Base-by-base conservation (phyloP, 1,140 invertebrate genomes). In the Caenorhabditis tropicalis region DNA sequence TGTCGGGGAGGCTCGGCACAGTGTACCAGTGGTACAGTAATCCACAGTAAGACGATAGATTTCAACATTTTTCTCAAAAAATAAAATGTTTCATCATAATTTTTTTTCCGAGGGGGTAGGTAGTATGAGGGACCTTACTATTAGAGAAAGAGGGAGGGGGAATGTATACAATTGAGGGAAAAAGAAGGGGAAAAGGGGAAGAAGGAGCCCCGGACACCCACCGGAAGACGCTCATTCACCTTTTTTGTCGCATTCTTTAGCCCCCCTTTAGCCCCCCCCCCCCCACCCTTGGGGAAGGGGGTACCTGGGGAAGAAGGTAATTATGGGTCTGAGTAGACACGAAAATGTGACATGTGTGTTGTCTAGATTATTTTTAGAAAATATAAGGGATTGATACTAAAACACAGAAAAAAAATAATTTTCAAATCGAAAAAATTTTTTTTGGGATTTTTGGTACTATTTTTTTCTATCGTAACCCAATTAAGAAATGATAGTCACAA, bases 211-310 rank as follows among this genome's bases (percentile, higher is more conserved):
- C 39, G 65, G 49, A 31, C 33, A 1, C 16, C 21, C 58, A 60
- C 56, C 82, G 82, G 82, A 82, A 82, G 58, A 65, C 58, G 60
- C 82, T 60, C 82, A 82, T 82, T 82, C 58, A 46, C n/a, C 65
- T 43, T 74, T 74, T 74, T 74, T 74, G 65, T 74, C 65, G 65
- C 65, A 74, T 74, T 74, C 65, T 43, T 74, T 27, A 19, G 33
- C 10, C 6, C 4, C 31, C 24, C n/a, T 16, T 46, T 21, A 19
- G 19, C 43, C 56, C 29, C 53, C 56, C 33, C 24, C 33, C 24
- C 10, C 29, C n/a, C 46, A 24, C 31, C 0, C 33, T 24, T 36
- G 5, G 16, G 79, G 79, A 81, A 29, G 24, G 48, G 79, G 39
- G 29, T 1, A 19, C 21, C n/a, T 16, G 12, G 36, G 70, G 7